Evolutionary conservation across 2,888 invertebrate species (phyloP).

Genomic region (Polia nebulosa): DNA sequence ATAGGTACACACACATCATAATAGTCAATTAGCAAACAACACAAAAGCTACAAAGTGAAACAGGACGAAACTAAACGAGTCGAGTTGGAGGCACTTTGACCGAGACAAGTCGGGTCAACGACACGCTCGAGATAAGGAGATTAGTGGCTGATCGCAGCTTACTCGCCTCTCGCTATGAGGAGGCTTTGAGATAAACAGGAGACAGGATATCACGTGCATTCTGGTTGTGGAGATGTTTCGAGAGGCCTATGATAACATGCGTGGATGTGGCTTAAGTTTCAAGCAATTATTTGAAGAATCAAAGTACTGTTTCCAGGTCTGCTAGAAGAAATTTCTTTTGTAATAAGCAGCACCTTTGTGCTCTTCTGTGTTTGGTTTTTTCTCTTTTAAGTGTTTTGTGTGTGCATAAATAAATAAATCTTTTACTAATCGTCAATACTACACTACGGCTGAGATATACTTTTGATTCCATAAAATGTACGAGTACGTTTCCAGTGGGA

Average conservation of each 20-base stretch:
- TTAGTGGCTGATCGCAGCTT: conserved; percentile 56
- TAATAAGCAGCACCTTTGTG: no score
- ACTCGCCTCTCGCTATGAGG: conserved; percentile 39
- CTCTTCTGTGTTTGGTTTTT: no score
- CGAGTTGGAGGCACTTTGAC: conserved; percentile 20
- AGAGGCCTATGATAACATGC: neutral
- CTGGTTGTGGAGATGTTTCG: conserved; percentile 14
- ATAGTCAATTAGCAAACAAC: conserved; percentile 20
- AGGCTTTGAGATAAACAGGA: conserved; percentile 54
- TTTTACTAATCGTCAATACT: no score
- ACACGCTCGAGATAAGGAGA: conserved; percentile 63
- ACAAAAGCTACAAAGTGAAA: conserved; percentile 29
- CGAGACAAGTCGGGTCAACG: conserved; percentile 47
- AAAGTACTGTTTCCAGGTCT: no score
- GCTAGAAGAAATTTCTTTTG: no score
- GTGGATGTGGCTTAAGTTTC: neutral
- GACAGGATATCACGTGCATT: conserved; percentile 22
- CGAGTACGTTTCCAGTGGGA: no score
- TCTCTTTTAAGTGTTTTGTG: no score
- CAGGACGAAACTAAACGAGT: conserved; percentile 35
- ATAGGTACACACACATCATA: neutral
- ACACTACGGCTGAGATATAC: no score
- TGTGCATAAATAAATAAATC: no score
- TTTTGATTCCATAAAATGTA: no score
- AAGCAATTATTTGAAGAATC: no score